Evolutionary conservation across 2,113 vertebrate species (phyloP), one percentile per base, ranked within the genome.

Genomic region (Chrysemys picta): DNA sequence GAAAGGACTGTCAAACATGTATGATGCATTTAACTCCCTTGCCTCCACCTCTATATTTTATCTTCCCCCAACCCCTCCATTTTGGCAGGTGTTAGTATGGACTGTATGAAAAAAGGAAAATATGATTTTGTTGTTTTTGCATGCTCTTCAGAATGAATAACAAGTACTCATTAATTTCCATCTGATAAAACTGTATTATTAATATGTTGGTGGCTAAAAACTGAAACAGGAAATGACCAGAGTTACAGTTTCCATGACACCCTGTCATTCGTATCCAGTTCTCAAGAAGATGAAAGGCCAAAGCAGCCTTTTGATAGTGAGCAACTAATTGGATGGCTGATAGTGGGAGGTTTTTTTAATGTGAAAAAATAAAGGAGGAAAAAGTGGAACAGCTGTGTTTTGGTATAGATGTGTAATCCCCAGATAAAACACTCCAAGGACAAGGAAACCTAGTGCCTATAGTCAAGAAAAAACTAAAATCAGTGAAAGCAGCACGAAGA

Each of bases 241-340:
- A 97, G 98, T 97, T 98, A 98, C 98, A 98, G 98, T 99, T 98
- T 99, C 99, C 99, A 98, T 99, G 98, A 98, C 98, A 98, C 97
- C 97, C 98, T 98, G 98, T 98, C 93, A 95, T 98, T 97, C 86
- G 96, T 97, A 98, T 97, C 94, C 98, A 98, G 97, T 98, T 98
- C 98, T 97, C 94, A 81, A 65, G 97, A 97, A 99, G 99, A 99
- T 99, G 98, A 99, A 99, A 99, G 98, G 97, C 97, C 91, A 80
- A 29, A 93, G 92, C 96, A 89, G 88, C 88, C 98, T 98, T 99
- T 98, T 98, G 98, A 98, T 97, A 98, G 98, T 78, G 97, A 98
- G 96, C 97, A 97, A 97, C 98, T 99, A 99, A 99, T 99, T 99
- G 98, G 98, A 97, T 97, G 97, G 97, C 96, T 95, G 97, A 98